Percentiles rank a stretch among this genome's conserved stretches.
phyloP scores from a whole-genome alignment of 1,140 invertebrate species.

The Tetragonula clypearis region DNA sequence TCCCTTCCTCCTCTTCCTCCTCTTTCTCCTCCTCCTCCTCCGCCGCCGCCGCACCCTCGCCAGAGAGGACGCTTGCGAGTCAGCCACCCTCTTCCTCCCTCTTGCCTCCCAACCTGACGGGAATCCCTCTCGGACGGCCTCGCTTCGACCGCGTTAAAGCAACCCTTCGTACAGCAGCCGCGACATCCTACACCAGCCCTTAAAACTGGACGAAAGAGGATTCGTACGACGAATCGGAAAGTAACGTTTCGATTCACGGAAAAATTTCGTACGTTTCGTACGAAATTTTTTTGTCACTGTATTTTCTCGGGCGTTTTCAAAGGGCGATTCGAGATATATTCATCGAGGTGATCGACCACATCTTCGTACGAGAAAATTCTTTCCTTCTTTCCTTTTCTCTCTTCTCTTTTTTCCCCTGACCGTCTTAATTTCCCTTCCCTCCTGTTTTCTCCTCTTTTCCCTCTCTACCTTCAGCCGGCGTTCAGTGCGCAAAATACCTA shows the following conservation, averaged over 20 bases:
- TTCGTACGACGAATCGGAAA: background rate
- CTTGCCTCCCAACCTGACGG: background rate
- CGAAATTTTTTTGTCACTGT: no score
- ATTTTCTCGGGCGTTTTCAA: no score
- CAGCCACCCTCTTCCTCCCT: no score
- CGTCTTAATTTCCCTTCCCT: background rate
- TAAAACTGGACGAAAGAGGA: slow-evolving; percentile 5
- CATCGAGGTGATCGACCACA: no score
- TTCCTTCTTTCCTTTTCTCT: background rate
- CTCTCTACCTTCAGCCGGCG: background rate
- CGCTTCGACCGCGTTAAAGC: slow-evolving; percentile 37
- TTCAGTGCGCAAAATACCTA: slow-evolving; percentile 17
- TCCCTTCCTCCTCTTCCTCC: slow-evolving; percentile 1
- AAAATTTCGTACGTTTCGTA: background rate
- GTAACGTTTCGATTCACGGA: background rate
- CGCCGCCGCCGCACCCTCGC: background rate
- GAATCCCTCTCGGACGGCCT: slow-evolving; percentile 32
- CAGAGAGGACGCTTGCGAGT: background rate
- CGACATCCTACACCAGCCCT: no score
- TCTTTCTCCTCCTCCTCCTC: background rate
- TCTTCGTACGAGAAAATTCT: background rate
- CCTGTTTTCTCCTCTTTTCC: no score
- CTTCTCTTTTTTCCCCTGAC: background rate
- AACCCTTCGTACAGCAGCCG: slow-evolving; percentile 21
- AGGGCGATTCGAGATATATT: no score